Conservation (phyloP, 1,140 invertebrate genomes). For the Wasmannia auropunctata region DNA sequence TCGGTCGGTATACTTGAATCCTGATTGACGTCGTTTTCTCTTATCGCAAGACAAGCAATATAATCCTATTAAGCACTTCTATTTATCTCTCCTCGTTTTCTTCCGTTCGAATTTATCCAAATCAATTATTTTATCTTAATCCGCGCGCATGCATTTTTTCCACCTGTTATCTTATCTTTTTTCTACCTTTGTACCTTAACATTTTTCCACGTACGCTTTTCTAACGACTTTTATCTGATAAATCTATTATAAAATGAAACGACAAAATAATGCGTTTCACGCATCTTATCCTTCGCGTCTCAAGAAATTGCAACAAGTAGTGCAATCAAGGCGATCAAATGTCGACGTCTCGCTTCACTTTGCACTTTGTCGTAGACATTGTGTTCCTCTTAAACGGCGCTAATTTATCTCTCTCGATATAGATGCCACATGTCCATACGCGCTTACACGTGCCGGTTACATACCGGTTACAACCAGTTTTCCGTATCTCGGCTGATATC, state of each 20-base stretch:
- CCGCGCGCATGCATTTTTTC: neutral
- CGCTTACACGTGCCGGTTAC: slow-evolving; percentile 2
- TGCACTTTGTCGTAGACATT: slow-evolving; percentile 14
- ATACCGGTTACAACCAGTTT: slow-evolving; percentile 63
- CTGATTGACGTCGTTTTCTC: slow-evolving; percentile 12
- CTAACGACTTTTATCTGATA: slow-evolving; percentile 2
- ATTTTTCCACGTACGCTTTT: neutral
- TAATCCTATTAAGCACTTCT: slow-evolving; percentile 10
- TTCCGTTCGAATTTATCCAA: neutral
- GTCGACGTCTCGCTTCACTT: neutral
- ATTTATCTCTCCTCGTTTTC: neutral
- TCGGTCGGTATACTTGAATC: neutral
- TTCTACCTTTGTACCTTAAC: neutral
- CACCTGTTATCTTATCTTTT: neutral
- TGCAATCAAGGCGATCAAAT: neutral
- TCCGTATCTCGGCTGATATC: slow-evolving; percentile 53
- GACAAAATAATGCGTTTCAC: neutral
- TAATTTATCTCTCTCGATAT: slow-evolving; percentile 54
- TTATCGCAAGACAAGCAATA: neutral
- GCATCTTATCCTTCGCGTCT: neutral
- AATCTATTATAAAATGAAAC: neutral
- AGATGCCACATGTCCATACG: neutral
- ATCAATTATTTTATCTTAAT: slow-evolving; percentile 17
- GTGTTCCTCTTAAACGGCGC: slow-evolving; percentile 8
- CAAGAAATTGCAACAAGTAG: neutral